Percentiles rank a stretch among this genome's conserved stretches.
These are phyloP conservation scores for Lepidurus arcticus DNA, from an alignment of 1,140 invertebrate species.

Conservation along the genomic window DNA sequence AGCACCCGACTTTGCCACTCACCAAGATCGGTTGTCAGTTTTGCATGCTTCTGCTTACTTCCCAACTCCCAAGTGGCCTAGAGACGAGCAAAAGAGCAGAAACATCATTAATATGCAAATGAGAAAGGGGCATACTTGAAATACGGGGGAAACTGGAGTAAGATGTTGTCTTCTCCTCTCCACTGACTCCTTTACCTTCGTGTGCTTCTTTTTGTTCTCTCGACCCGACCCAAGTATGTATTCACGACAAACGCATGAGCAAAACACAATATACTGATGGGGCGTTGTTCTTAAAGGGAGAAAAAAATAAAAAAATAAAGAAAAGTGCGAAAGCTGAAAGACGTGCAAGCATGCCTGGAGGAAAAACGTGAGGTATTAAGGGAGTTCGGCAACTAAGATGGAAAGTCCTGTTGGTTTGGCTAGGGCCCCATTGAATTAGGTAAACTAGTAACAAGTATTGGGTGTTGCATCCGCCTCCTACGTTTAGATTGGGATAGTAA, in stretches of 20 bases:
- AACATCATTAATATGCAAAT: too few species aligned
- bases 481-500: constrained; percentile 5
- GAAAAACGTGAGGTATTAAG: neutral
- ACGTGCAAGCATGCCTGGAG: neutral
- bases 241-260: neutral
- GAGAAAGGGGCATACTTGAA: too few species aligned
- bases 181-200: neutral
- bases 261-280: neutral
- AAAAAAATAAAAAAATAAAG: neutral
- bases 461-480: neutral
- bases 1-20: too few species aligned
- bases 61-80: too few species aligned
- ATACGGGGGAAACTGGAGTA: too few species aligned
- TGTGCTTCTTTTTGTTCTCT: neutral
- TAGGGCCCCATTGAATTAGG: neutral
- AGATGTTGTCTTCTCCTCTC: neutral
- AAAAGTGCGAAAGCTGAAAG: neutral
- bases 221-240: neutral
- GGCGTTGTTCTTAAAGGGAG: neutral
- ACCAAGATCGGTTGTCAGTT: too few species aligned
- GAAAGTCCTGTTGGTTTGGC: neutral
- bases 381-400: neutral
- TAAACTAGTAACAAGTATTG: constrained; percentile 8
- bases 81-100: too few species aligned
- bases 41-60: too few species aligned